Percentiles rank a stretch among this genome's conserved stretches.
Conservation (phyloP, 2,113 vertebrate genomes). For the Catharus fuscescens region DNA sequence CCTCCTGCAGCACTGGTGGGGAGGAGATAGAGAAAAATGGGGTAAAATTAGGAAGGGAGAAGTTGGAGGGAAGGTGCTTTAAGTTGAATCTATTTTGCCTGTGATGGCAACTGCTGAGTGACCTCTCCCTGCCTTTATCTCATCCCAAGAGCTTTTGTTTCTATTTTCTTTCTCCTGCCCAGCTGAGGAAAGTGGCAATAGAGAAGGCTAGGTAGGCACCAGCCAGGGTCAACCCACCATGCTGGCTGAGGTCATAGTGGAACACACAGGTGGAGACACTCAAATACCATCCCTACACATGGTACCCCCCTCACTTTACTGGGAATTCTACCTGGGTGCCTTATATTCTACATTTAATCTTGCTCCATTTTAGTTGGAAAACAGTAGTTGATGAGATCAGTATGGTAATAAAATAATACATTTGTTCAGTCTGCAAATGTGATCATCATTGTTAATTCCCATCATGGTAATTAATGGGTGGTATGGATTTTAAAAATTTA, state of each 20-base stretch:
- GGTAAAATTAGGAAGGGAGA: neutral
- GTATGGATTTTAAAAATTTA: neutral
- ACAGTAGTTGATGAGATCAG: neutral
- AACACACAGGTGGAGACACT: neutral
- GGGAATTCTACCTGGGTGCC: neutral
- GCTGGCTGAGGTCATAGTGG: neutral
- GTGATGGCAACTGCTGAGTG: neutral
- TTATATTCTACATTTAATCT: neutral
- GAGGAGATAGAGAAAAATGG: neutral
- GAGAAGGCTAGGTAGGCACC: neutral
- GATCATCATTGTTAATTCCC: neutral
- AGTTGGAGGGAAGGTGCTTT: neutral
- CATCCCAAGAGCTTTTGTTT: accelerated
- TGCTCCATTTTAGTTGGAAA: neutral
- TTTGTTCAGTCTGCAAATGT: neutral
- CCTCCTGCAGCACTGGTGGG: neutral
- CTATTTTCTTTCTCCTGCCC: neutral
- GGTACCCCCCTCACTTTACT: neutral
- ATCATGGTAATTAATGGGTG: neutral
- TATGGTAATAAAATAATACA: neutral
- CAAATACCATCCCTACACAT: neutral
- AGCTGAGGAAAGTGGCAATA: neutral
- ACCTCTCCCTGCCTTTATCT: neutral
- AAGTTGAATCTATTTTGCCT: neutral
- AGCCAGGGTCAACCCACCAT: neutral